A percentile compares a stretch with the other conserved stretches of the same genome.
Evolutionary conservation across 2,888 invertebrate genomes (phyloP).

Genomic region (Mechanitis messenoides): DNA sequence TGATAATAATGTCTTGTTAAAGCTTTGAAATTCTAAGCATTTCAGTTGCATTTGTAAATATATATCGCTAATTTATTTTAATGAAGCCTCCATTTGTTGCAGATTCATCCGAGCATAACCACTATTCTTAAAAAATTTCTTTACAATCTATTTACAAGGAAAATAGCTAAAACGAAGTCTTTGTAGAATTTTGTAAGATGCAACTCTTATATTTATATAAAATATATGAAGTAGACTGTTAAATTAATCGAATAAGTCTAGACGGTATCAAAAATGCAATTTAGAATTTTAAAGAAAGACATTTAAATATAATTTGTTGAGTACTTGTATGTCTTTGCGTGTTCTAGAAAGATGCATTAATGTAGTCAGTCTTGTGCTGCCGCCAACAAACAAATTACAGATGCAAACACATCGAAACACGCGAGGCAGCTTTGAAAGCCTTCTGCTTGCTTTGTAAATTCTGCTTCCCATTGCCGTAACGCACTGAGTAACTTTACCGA

Average conservation of each 20-base stretch:
- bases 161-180: constrained; percentile 17
- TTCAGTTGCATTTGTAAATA: constrained; percentile 1
- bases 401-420: constrained; percentile 75
- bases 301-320: constrained; percentile 10
- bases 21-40: not conserved
- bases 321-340: constrained; percentile 57
- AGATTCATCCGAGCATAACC: constrained; percentile 19
- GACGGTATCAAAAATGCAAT: constrained; percentile 18
- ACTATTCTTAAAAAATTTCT: constrained; percentile 18
- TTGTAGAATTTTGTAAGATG: constrained; percentile 23
- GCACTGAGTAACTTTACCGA: constrained; percentile 40
- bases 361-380: constrained; percentile 67
- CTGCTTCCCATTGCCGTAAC: constrained; percentile 45
- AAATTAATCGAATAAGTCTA: constrained; percentile 26
- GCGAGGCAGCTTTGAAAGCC: constrained; percentile 69
- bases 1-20: not conserved
- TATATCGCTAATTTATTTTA: constrained; percentile 16
- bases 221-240: constrained; percentile 20
- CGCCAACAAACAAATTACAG: constrained; percentile 75
- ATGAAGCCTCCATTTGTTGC: constrained; percentile 22
- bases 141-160: constrained; percentile 13
- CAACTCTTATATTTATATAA: constrained; percentile 18
- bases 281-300: constrained; percentile 16
- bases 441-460: constrained; percentile 73
- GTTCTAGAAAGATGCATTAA: constrained; percentile 67